Evolutionary conservation across 2,113 vertebrate genomes (phyloP), one percentile per base, ranked within the genome.

Genomic region (Urocitellus parryii): DNA sequence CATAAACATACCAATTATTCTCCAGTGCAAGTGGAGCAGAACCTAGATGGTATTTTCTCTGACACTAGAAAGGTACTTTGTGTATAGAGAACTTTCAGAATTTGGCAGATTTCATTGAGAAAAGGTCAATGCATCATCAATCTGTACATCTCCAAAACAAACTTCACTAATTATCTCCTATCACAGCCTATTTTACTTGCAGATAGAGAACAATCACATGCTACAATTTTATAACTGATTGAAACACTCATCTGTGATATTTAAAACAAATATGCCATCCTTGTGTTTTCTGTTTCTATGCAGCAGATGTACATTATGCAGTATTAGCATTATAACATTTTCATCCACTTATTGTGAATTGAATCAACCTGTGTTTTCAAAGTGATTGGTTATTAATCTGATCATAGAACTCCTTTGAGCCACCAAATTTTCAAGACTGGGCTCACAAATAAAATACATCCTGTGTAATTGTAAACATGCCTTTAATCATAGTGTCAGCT

Each of bases 221-320:
- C 51, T 83, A 18, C 1, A 53, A 18, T 61, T 72, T 82, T 78
- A 67, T 86, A 81, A 25, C 34, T 82, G 39, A 56, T 27, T 90
- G 37, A 58, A 89, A 97, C 86, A 48, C 61, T 91, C 53, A 78
- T 20, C 56, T 61, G 1, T 88, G 58, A 93, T 22, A 73, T 84
- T 88, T 70, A 70, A 94, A 90, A 72, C 67, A 61, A 93, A 17
- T 87, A 67, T 61, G 6, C n/a, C 10, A 37, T 63, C 17, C 34
- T 74, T 73, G 4, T 88, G 5, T 94, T 84, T 93, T 7, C 56
- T 14, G 37, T 42, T n/a, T 76, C 56, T 84, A 3, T 80, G 27
- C 25, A 74, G 34, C 56, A 87, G 27, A 90, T 56, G 42, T 9
- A 27, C 29, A 67, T 84, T 80, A 67, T 80, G 76, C 16, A 48